Base-by-base conservation (phyloP, 2,888 invertebrate species). In the Belgica antarctica region DNA sequence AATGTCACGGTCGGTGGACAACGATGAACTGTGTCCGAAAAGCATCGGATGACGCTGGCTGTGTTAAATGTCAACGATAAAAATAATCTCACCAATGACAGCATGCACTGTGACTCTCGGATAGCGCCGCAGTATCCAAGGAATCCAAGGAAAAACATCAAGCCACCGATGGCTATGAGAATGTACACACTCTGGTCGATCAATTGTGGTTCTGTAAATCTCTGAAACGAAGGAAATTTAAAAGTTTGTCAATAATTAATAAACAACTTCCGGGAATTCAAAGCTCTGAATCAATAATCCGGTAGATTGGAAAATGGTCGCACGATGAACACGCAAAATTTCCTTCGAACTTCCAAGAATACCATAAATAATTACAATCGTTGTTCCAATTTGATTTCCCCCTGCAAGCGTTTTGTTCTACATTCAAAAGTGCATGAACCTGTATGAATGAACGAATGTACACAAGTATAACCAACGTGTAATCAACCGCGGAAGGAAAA, bases 111-210 rank as follows among this genome's bases (percentile, higher is more conserved):
- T 46, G 86, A 87, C 77, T 87, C 87, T 75, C 85, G 82, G 77
- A 87, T 82, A 66, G 88, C 87, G 52, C 87, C 88, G 76, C 87
- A 87, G 76, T 87, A 88, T 27, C 89, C 89, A 74, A 89, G 80
- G 78, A 89, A 88, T 75, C 88, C 88, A 75, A 89, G 83, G 71
- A 88, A 76, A 78, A 89, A 88, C 80, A 88, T 86, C 73, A 88
- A 82, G 27, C 85, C 86, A 72, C 89, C 89, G 71, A 85, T 84
- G 62, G 83, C 83, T 74, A 89, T 87, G 73, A 89, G 78, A 73
- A 87, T 83, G 77, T 88, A 89, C 24, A 87, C 85, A 71, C 86
- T 83, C 77, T 87, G 85, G 75, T 86, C 85, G 73, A 88, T 84
- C 71, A 87, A 85, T 71, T 84, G 82, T 5, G 86, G 83, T 76